Base-by-base conservation (phyloP, 1,140 invertebrate species). In the Zaprionus davidi region DNA sequence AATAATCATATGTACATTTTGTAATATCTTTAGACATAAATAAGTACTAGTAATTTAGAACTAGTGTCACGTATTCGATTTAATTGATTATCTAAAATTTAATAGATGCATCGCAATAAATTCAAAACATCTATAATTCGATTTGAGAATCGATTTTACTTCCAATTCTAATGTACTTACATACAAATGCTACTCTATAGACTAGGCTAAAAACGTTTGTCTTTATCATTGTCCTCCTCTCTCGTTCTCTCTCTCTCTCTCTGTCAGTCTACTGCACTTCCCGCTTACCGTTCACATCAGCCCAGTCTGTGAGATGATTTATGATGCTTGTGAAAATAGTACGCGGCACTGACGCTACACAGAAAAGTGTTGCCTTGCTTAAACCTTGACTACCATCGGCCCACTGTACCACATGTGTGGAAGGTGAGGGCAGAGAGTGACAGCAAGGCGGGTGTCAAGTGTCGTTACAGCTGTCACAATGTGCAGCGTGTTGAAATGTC, bases 391-490 rank as follows among this genome's bases (percentile, higher is more conserved):
- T 59, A 24, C 12, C 34, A 24, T 9, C 34, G 28, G 36, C 26
- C 46, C 46, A 22, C 20, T 53, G 36, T 46, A 26, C 28, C 7
- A 65, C 38, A 65, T 63, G 26, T 57, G 69, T 71, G 49, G 24
- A 55, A 12, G 34, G 34, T 36, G 53, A 34, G 38, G 51, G 44
- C 34, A 44, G 31, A 55, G 63, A 51, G 46, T 36, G 41, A 17
- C n/a, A 44, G 69, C 46, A 31, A 9, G 31, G 46, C 22, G 55
- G 49, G 49, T 24, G 46, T 49, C 46, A 53, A 71, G 72, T 75
- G 73, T 55, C 60, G 72, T 77, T 68, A 71, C 84, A 83, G 81
- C 74, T 87, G 83, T 76, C 80, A 78, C 81, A 72, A 57, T 62
- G 51, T 57, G 69, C 56, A 56, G 66, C 66, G 28, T 24, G 56